phyloP scores from a whole-genome alignment of 2,797 vertebrate genomes.

The Labeo calbasu region DNA sequence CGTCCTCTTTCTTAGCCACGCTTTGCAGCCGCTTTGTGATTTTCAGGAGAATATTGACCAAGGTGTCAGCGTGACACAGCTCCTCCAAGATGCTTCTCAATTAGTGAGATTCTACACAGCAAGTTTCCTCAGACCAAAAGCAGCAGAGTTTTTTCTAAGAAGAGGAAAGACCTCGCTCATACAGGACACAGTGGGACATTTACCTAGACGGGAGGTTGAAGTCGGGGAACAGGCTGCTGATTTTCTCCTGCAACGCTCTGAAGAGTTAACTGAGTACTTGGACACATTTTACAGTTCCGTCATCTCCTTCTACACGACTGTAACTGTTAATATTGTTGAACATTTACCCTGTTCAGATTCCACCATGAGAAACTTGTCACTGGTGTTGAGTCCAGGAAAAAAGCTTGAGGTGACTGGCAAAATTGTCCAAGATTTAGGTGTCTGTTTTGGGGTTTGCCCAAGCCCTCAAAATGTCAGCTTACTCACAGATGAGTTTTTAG shows the following conservation, averaged over 20 bases:
- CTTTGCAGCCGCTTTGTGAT: conserved; percentile 68
- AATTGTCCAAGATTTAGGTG: conserved; percentile 59
- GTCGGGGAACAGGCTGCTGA: conserved; percentile 61
- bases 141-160: conserved; percentile 44
- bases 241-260: conserved; percentile 51
- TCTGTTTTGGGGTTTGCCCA: conserved; percentile 63
- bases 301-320: conserved; percentile 65
- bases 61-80: background rate
- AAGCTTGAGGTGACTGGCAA: conserved; percentile 42
- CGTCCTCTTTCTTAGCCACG: conserved; percentile 71
- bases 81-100: conserved; percentile 63
- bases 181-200: conserved; percentile 37
- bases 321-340: conserved; percentile 60
- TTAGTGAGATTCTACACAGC: conserved; percentile 62
- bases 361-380: conserved; percentile 61
- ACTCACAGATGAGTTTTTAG: conserved; percentile 60
- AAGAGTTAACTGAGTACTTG: conserved; percentile 48
- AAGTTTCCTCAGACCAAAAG: conserved; percentile 57
- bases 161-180: conserved; percentile 45
- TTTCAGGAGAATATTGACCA: conserved; percentile 64
- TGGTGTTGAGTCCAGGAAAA: conserved; percentile 62
- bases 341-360: conserved; percentile 64
- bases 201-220: conserved; percentile 54
- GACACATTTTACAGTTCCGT: conserved; percentile 60
- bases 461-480: background rate